A percentile compares a stretch with the other conserved stretches of the same genome.
Evolutionary conservation across 2,797 vertebrate genomes (phyloP).

Genomic region (Gouania willdenowi): DNA sequence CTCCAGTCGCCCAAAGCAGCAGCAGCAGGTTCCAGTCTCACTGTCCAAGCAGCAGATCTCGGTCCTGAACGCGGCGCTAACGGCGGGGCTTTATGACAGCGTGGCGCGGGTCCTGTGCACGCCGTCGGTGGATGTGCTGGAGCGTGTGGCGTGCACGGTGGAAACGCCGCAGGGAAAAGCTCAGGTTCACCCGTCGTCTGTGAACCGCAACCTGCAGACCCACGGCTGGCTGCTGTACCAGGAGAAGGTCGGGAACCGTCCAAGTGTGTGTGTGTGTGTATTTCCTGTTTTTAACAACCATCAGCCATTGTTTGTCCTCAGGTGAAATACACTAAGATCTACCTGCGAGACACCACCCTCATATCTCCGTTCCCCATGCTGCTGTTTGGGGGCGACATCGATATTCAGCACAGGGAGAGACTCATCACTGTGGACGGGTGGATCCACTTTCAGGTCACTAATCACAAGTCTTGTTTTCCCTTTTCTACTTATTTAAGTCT

Average conservation of each 20-base stretch:
- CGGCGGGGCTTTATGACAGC: conserved; percentile 93
- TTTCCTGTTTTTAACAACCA: neutral
- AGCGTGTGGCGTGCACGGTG: conserved; percentile 82
- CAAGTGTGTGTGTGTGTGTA: neutral
- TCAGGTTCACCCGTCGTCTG: conserved; percentile 91
- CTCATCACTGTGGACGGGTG: conserved; percentile 92
- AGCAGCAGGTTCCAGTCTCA: conserved; percentile 7
- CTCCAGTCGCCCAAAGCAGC: conserved; percentile 23
- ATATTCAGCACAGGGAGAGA: conserved; percentile 90
- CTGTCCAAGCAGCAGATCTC: conserved; percentile 79
- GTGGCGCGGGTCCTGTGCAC: conserved; percentile 83
- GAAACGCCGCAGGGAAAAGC: conserved; percentile 95
- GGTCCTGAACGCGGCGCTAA: conserved; percentile 86
- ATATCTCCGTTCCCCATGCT: conserved; percentile 92
- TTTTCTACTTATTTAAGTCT: no score
- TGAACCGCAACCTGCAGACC: conserved; percentile 90
- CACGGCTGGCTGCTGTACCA: conserved; percentile 95
- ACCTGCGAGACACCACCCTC: conserved; percentile 88
- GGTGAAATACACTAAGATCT: conserved; percentile 91
- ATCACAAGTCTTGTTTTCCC: no score
- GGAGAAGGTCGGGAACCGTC: conserved; percentile 79
- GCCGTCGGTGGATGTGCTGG: conserved; percentile 86
- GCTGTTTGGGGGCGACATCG: conserved; percentile 94
- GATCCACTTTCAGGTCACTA: conserved; percentile 94
- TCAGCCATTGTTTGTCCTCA: conserved; percentile 37